Evolutionary conservation across 2,113 vertebrate species (phyloP), one percentile per base, ranked within the genome.

Genomic region (Brienomyrus brachyistius): DNA sequence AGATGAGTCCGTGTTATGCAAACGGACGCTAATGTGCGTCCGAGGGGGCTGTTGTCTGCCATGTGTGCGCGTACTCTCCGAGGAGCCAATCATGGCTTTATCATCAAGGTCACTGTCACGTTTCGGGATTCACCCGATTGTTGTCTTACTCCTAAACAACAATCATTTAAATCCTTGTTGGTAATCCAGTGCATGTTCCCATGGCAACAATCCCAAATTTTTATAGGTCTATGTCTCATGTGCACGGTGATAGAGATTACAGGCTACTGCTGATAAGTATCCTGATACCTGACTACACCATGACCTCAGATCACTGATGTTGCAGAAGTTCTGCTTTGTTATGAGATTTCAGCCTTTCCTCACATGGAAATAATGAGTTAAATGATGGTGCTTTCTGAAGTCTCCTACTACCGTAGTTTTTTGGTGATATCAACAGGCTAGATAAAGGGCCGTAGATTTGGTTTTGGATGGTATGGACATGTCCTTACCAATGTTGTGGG

Each of bases 201-300:
- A 40, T 74, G 59, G 80, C 84, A 90, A 70, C 50, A 45, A 87
- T 66, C 40, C 56, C 59, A 88, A 47, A 77, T 74, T 48, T 74
- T 51, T 88, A 35, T 35, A 40, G 86, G 19, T 21, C 86, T n/a
- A 9, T 27, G 23, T 43, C 52, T 13, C n/a, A 43, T 80, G 74
- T 43, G 74, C 74, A 80, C 11, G 74, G 17, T 80, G 74, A 80
- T 15, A 80, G 74, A 80, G 66, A 80, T 80, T 23, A 8, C 45
- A 51, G 47, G 45, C 5, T 17, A 2, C 3, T 43, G 19, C 40
- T 48, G 43, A 77, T 56, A 82, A 43, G 74, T 51, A 48, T 27
- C 7, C 90, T 83, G 86, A 84, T 77, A 88, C 90, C 86, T 40
- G 74, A 83, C 40, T 31, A 10, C 19, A 66, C 19, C 7, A 2